Conservation (phyloP, 2,888 invertebrate genomes). For the Agrypnus murinus region DNA sequence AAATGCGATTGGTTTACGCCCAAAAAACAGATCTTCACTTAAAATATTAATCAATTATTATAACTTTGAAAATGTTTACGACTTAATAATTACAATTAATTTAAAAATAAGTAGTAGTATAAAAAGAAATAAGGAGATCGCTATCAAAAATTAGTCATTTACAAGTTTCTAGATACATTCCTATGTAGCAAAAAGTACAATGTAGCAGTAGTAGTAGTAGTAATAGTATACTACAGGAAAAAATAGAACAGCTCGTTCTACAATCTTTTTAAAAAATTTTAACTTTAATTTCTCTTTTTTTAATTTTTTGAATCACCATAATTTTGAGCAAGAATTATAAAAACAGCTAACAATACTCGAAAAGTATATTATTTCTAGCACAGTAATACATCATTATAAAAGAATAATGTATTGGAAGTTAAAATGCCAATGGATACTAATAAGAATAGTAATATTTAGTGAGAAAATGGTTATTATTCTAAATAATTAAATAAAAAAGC, state of each 20-base stretch:
- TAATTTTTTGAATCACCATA: conserved; percentile 29
- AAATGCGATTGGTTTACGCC: conserved; percentile 37
- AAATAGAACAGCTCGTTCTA: conserved; percentile 4
- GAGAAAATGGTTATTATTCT: no score
- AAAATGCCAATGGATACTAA: no score
- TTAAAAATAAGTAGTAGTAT: no score
- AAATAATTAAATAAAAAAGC: no score
- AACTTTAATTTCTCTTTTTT: background rate
- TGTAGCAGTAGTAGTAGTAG: background rate
- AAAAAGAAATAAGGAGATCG: no score
- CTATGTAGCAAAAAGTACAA: conserved; percentile 29
- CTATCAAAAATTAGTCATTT: conserved; percentile 32
- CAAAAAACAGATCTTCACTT: conserved; percentile 23
- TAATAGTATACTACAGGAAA: background rate
- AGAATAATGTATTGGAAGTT: no score
- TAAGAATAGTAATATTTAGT: no score
- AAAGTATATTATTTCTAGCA: no score
- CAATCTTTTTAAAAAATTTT: background rate
- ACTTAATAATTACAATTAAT: background rate
- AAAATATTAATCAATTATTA: conserved; percentile 17
- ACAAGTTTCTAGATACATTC: conserved; percentile 30
- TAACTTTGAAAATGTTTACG: conserved; percentile 26
- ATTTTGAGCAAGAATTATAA: conserved; percentile 46
- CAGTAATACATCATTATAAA: no score
- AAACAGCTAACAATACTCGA: background rate